Percentiles rank a stretch among this genome's conserved stretches.
phyloP scores from a whole-genome alignment of 2,113 vertebrate species.

The Menura novaehollandiae region DNA sequence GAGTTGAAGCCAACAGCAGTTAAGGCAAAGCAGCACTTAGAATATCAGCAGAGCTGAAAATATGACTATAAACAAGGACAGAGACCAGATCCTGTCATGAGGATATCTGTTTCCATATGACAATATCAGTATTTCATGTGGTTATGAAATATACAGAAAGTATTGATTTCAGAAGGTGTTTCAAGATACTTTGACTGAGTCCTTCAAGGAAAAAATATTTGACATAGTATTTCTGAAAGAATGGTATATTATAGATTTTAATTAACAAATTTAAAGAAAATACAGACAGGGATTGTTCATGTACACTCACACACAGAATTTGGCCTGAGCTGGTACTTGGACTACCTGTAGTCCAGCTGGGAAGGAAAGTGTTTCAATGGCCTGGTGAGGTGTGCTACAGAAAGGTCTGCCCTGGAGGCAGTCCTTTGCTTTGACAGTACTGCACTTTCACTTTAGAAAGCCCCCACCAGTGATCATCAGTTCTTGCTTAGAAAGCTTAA shows the following conservation, averaged over 20 bases:
- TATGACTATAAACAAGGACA: not conserved
- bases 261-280: not conserved
- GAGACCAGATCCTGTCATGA: not conserved
- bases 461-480: fast-evolving
- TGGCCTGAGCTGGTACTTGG: not conserved
- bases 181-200: not conserved
- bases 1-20: not conserved
- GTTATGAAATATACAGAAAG: not conserved
- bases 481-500: not conserved
- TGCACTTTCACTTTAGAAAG: not conserved
- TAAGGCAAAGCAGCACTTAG: not conserved
- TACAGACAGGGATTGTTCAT: not conserved
- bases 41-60: not conserved
- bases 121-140: not conserved
- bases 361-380: not conserved
- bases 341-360: not conserved
- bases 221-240: not conserved
- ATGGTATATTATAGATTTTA: not conserved
- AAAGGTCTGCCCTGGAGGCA: not conserved
- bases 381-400: not conserved
- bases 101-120: not conserved
- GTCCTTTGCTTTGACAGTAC: not conserved
- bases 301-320: not conserved
- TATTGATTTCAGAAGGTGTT: not conserved
- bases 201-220: not conserved